phyloP scores from a whole-genome alignment of 2,113 vertebrate genomes.

The Dermatemys mawii region DNA sequence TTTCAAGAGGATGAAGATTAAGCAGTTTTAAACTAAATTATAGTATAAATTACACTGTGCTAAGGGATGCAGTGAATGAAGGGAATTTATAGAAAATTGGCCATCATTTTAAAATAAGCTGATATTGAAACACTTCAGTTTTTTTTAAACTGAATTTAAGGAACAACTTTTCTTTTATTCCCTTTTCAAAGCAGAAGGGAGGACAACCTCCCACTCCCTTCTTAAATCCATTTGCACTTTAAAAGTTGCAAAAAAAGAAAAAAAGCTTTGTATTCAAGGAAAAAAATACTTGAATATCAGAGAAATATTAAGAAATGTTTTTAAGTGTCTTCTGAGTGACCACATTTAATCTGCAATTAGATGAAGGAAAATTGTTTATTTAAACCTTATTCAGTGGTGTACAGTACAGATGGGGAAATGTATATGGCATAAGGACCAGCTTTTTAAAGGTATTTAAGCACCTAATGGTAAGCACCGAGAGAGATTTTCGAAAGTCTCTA shows the following conservation, averaged over 20 bases:
- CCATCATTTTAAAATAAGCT: neutral
- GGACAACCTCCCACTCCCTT: neutral
- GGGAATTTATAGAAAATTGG: neutral
- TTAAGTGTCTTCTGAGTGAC: neutral
- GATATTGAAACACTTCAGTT: neutral
- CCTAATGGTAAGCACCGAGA: neutral
- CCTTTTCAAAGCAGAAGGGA: neutral
- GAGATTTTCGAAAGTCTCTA: neutral
- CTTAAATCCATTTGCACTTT: neutral
- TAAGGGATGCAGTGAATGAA: neutral
- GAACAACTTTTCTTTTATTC: neutral
- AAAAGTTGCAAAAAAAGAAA: neutral
- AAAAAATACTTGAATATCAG: neutral
- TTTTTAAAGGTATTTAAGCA: neutral
- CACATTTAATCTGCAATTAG: neutral
- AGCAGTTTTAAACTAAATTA: neutral
- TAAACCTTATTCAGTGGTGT: neutral
- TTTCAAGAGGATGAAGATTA: neutral
- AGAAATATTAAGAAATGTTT: neutral
- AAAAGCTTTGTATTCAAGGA: neutral
- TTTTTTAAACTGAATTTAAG: neutral
- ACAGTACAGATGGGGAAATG: neutral
- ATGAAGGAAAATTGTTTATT: neutral
- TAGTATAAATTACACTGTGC: neutral
- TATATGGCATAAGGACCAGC: neutral